Evolutionary conservation across 2,797 vertebrate genomes (phyloP).

Genomic region (Tympanoctomys barrerae): DNA sequence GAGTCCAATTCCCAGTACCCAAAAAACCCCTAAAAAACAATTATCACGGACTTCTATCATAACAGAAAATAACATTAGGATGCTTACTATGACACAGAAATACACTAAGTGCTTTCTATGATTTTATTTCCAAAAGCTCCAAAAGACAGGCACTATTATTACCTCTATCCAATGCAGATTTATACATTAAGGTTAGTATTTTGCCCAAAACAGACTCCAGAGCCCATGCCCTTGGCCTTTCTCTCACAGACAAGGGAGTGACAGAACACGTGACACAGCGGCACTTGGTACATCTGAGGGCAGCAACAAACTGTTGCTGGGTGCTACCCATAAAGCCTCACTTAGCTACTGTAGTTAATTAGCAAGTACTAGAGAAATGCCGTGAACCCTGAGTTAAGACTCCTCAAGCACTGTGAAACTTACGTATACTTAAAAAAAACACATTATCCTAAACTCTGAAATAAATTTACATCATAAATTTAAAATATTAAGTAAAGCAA

Average conservation of each 20-base stretch:
- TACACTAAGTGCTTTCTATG: neutral
- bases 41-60: neutral
- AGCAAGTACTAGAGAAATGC: constrained; percentile 11
- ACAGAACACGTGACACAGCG: neutral
- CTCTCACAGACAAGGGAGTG: neutral
- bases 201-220: neutral
- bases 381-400: neutral
- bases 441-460: neutral
- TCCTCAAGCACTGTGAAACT: constrained; percentile 26
- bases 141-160: neutral
- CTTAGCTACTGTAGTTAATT: neutral
- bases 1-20: too few species aligned
- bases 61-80: neutral
- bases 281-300: neutral
- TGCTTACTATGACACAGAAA: neutral
- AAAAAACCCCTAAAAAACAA: neutral
- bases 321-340: neutral
- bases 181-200: neutral
- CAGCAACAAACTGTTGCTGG: neutral
- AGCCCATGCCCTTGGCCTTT: neutral
- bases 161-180: neutral
- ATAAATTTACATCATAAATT: constrained; percentile 18
- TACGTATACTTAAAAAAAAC: neutral
- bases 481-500: constrained; percentile 10
- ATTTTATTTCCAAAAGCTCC: neutral